These are phyloP conservation scores for Temnothorax longispinosus DNA, from an alignment of 1,140 invertebrate species.

Conservation along the genomic window DNA sequence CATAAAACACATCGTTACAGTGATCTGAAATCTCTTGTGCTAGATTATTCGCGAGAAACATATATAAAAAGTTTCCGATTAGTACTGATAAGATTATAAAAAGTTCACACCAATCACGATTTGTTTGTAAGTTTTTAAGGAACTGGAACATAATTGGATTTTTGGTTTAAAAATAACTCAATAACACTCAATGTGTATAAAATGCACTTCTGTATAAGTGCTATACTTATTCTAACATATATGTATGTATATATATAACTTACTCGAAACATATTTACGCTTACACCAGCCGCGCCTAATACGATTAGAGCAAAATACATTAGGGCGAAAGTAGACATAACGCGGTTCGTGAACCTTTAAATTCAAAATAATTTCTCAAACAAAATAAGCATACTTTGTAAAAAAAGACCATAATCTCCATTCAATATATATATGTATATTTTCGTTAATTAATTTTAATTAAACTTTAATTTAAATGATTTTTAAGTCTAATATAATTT, in stretches of 20 bases:
- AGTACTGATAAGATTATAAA: background rate
- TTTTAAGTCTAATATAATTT: background rate
- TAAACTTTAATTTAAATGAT: background rate
- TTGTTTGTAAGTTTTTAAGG: background rate
- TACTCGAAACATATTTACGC: conserved; percentile 15
- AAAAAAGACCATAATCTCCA: background rate
- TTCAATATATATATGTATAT: too few species aligned
- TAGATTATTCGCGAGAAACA: background rate
- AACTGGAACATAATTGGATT: background rate
- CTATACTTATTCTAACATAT: background rate
- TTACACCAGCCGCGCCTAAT: background rate
- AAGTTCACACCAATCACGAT: background rate
- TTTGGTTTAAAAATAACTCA: background rate
- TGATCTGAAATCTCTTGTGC: conserved; percentile 17
- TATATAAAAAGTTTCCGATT: background rate
- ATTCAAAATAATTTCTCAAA: conserved; percentile 5
- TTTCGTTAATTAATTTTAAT: too few species aligned
- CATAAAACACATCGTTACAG: background rate
- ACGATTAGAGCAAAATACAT: conserved; percentile 1
- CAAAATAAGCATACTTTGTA: background rate
- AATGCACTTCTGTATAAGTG: background rate
- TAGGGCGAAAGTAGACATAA: background rate
- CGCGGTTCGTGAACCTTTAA: background rate
- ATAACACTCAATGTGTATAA: background rate
- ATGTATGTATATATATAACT: background rate